Evolutionary conservation across 2,113 vertebrate species (phyloP).

Genomic region (Oriolus oriolus): DNA sequence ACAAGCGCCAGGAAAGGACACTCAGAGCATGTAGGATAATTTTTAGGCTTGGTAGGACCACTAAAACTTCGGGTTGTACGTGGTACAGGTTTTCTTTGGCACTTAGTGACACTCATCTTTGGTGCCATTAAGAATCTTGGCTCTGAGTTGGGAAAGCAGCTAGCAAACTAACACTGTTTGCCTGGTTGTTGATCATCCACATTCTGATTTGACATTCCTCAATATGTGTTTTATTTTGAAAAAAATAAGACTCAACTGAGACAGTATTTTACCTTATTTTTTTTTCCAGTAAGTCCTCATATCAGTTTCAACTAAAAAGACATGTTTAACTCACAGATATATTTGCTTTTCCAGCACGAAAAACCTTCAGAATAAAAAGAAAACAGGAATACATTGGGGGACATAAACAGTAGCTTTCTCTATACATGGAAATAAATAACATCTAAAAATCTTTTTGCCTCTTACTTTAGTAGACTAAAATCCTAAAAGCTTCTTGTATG

Average conservation of each 20-base stretch:
- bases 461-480: slow-evolving; percentile 24
- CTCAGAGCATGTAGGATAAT: neutral
- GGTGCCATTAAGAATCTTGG: neutral
- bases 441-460: slow-evolving; percentile 13
- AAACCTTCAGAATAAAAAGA: neutral
- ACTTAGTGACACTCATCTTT: neutral
- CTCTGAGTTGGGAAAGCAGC: neutral
- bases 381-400: neutral
- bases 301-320: slow-evolving; percentile 17
- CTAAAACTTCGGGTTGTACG: neutral
- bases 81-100: neutral
- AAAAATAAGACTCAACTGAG: neutral
- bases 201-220: neutral
- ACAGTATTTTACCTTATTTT: neutral
- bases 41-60: neutral
- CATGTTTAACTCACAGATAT: neutral
- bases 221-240: neutral
- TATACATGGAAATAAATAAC: slow-evolving; percentile 9
- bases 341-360: neutral
- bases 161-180: neutral
- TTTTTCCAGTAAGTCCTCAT: neutral
- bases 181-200: neutral
- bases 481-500: slow-evolving; percentile 31
- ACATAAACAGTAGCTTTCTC: slow-evolving; percentile 29
- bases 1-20: neutral